Percentiles rank a stretch among this genome's conserved stretches.
These are phyloP conservation scores for Sinonovacula constricta DNA, from an alignment of 1,140 invertebrate genomes.

Conservation along the genomic window DNA sequence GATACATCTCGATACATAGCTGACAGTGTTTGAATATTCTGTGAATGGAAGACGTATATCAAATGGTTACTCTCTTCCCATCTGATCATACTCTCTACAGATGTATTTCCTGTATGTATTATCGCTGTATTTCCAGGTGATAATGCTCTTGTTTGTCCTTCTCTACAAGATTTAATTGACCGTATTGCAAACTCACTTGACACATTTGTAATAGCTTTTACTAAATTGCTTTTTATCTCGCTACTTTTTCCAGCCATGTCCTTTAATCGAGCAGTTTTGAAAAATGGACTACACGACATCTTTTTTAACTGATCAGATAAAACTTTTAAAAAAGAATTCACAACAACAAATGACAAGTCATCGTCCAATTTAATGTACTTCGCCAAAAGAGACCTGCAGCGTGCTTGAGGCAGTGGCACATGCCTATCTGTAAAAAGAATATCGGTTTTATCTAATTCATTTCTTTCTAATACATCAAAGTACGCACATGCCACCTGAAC, in stretches of 20 bases:
- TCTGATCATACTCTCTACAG: constrained; percentile 51
- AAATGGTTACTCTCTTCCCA: constrained; percentile 66
- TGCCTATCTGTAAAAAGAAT: constrained; percentile 23
- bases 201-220: constrained; percentile 52
- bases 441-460: constrained; percentile 49
- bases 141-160: constrained; percentile 28
- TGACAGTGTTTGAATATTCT: constrained; percentile 61
- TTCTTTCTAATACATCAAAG: constrained; percentile 31
- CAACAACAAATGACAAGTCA: constrained; percentile 50
- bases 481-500: constrained; percentile 60
- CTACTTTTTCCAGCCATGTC: constrained; percentile 42
- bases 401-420: constrained; percentile 17
- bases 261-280: constrained; percentile 39
- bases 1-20: constrained; percentile 51
- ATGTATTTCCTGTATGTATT: too few relatives aligned
- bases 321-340: constrained; percentile 55
- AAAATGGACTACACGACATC: constrained; percentile 59
- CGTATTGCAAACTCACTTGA: constrained; percentile 58
- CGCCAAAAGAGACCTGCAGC: constrained; percentile 41
- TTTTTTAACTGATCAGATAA: constrained; percentile 65
- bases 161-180: constrained; percentile 56
- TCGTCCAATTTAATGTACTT: constrained; percentile 31
- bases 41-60: constrained; percentile 57
- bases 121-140: constrained; percentile 4
- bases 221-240: constrained; percentile 47